These are phyloP conservation scores for Chaenocephalus aceratus DNA, from an alignment of 2,113 vertebrate species.

Conservation along the genomic window DNA sequence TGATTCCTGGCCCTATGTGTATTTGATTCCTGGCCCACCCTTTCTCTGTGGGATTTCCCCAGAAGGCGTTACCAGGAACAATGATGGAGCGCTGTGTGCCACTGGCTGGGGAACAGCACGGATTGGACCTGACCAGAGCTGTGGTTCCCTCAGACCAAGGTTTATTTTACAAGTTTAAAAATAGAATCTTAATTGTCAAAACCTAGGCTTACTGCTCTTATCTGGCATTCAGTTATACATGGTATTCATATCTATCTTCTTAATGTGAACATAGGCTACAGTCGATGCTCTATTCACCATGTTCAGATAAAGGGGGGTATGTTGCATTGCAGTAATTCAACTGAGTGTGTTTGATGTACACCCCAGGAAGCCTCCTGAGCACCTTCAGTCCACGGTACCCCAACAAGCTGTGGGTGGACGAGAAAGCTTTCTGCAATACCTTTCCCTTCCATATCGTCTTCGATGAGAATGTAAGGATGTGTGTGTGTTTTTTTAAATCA, in stretches of 20 bases:
- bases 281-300: too few relatives aligned
- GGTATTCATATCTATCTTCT: not conserved
- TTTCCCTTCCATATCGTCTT: conserved; percentile 86
- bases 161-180: conserved; percentile 31
- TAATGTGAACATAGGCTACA: too few relatives aligned
- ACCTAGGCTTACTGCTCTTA: not conserved
- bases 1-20: conserved; percentile 10
- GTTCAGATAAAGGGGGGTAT: too few relatives aligned
- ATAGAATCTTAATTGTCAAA: not conserved
- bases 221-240: too few relatives aligned
- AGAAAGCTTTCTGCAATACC: conserved; percentile 81
- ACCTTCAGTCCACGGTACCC: conserved; percentile 81
- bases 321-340: too few relatives aligned
- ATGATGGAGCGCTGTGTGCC: conserved; percentile 70
- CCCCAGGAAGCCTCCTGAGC: conserved; percentile 62
- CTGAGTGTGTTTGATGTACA: too few relatives aligned
- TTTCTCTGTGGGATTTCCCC: not conserved
- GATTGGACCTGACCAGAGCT: conserved; percentile 79
- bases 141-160: conserved; percentile 82
- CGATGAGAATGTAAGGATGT: conserved; percentile 79
- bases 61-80: conserved; percentile 63
- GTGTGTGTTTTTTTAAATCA: not conserved
- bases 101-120: conserved; percentile 69
- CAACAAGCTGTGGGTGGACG: conserved; percentile 81
- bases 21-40: not conserved